Base-by-base conservation (phyloP, 1,140 invertebrate genomes). In the Homarus americanus region DNA sequence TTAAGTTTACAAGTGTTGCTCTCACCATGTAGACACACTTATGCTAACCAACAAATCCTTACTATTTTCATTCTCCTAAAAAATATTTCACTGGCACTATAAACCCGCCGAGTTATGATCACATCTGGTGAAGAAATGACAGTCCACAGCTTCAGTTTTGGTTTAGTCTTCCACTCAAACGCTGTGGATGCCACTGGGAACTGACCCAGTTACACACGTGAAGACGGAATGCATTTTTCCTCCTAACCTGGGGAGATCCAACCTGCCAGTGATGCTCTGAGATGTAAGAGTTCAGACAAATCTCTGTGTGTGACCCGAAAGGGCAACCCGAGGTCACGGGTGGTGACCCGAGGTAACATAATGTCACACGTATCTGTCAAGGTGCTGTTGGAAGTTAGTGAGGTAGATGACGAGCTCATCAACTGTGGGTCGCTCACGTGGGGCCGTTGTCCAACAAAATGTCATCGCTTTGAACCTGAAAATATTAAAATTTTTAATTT, bases 361-460 rank as follows among this genome's bases (percentile, higher is more conserved):
- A 69, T 69, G 84, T 91, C 83, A 92, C 79, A 93, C 91, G 32
- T 91, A 93, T 53, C 86, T 75, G 75, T 92, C 88, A 28, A 93
- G 88, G 58, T 93, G 91, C 82, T 93, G 91, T 53, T 85, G 84
- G 80, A 93, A 92, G 83, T 91, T 85, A 20, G 79, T 92, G 72
- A 92, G 82, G 85, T 93, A 93, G 36, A 87, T 83, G 28, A 87
- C 32, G 7, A 93, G 80, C 66, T 92, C 91, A 32, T 91, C 84
- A 36, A 91, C 91, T 20, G 91, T 97, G 0, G 98, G 98, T 73
- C 98, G 94, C 89, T 98, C 97, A 63, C 97, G 96, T 3, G 96
- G 95, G 82, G 96, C 95, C 78, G 96, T 95, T 40, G 97, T 95
- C 98, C 98, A 99, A 93, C 98, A 98, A 93, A 97, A 97, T n/a